Evolutionary conservation across 1,140 invertebrate genomes (phyloP), one percentile per base, ranked within the genome.

Genomic region (Pachypsylla venusta): DNA sequence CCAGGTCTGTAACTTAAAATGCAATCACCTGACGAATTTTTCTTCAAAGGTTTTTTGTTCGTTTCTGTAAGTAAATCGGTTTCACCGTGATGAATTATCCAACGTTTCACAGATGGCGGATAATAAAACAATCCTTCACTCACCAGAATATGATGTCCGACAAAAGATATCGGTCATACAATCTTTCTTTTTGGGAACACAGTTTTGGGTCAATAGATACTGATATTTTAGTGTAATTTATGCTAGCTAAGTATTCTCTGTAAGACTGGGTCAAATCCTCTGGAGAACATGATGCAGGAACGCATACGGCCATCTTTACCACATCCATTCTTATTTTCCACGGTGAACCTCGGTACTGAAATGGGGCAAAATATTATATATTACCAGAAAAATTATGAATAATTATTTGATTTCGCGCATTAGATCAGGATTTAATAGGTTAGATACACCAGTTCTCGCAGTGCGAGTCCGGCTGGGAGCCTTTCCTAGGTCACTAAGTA

Each of bases 251-350:
- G n/a, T 80, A 71, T 26, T 69, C 69, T 25, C 71, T 64, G 1
- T 81, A 68, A 58, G 81, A 75, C 1, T 64, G 63, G 54, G 74
- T 68, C 7, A 79, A 68, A 22, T 77, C 76, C n/a, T 64, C 53
- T 0, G 70, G 58, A 0, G 67, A 63, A 60, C 78, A 80, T 0
- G 73, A 71, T 0, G 70, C 69, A 0, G 78, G 78, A 3, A 77
- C 70, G 62, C 78, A 80, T 24, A 75, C 68, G 1, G 75, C 78
- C 70, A 76, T 72, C 35, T 76, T 73, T 16, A 78, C 55, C 62
- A 4, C 70, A 64, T 57, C 75, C 69, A 64, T 25, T 14, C 62
- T 54, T 22, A 63, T 60, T 26, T 63, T 65, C 22, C 60, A 60
- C 1, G 28, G 54, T 16, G 64, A 62, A 1, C 62, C 61, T 1